Base-by-base conservation (phyloP, 2,888 invertebrate species). In the Pristionchus mayeri region DNA sequence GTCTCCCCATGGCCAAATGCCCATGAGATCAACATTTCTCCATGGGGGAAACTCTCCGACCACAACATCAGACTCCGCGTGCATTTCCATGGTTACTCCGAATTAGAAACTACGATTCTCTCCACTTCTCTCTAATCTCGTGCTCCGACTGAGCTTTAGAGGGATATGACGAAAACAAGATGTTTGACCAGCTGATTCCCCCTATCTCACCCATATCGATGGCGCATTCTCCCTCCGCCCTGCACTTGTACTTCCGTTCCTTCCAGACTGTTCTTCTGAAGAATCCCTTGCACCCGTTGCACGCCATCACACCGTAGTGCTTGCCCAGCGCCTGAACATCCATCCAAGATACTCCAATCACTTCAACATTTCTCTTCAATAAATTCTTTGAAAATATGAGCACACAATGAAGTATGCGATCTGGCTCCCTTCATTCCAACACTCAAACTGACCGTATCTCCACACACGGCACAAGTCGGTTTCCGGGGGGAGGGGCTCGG, bases 251-350 rank as follows among this genome's bases (percentile, higher is more conserved):
- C 16, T 52, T 54, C 54, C 79, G 52, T 54, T 79, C 54, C 79
- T 79, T 79, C 79, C 79, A 79, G 0, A 79, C 54, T 0, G 37
- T 79, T 21, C 79, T 30, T 54, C 79, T 27, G 40, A 79, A 79
- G 79, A 79, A 79, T 54, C 79, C 79, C 79, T 79, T 79, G 24
- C 79, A 79, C 37, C 79, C 79, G 54, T 79, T 79, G 40, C 79
- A 79, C 24, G 79, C 79, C 3, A 52, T 50, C 52, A 79, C 79
- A n/a, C 79, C 79, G 40, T 79, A 79, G 37, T 79, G 79, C 54
- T 79, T 79, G 24, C 79, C 79, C 30, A 79, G 24, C 16, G 79
- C 50, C 79, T 79, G 79, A 4, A 52, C 44, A 44, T n/a, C n/a
- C n/a, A n/a, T 60, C 9, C 60, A 60, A 21, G 27, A 57, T 57